These are phyloP conservation scores for Clupea harengus DNA, from an alignment of 2,113 vertebrate species.

Conservation along the genomic window DNA sequence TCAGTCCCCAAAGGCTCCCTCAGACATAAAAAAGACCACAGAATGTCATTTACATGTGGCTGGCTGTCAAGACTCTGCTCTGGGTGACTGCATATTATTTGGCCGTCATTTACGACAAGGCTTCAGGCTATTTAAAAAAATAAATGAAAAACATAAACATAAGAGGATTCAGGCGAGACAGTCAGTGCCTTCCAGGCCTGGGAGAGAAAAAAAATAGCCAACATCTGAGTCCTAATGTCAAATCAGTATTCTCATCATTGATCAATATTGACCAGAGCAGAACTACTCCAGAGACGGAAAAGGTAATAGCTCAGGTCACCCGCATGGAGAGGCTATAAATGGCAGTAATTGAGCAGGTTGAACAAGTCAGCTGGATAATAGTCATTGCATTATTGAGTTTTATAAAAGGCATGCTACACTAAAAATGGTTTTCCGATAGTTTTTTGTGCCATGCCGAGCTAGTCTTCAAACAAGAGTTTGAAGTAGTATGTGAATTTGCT, in stretches of 20 bases:
- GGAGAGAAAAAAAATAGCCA: not conserved
- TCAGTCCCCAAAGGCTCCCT: not conserved
- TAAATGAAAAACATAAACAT: not conserved
- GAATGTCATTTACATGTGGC: not conserved
- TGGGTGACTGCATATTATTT: too few relatives aligned
- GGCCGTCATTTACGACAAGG: not conserved
- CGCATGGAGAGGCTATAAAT: not conserved
- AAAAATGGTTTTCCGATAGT: not conserved
- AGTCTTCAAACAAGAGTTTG: not conserved
- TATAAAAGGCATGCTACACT: not conserved
- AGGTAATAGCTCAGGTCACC: not conserved
- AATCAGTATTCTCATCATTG: not conserved
- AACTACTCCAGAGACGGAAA: not conserved
- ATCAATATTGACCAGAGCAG: not conserved
- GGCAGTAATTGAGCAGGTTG: not conserved
- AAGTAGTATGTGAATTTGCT: not conserved
- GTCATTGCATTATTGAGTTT: not conserved
- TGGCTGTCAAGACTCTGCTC: too few relatives aligned
- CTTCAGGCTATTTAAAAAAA: not conserved
- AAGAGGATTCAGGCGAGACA: not conserved
- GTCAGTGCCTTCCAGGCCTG: not conserved
- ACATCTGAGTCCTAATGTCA: not conserved
- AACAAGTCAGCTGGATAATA: not conserved
- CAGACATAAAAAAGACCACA: not conserved
- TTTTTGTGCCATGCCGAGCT: not conserved